Base-by-base conservation (phyloP, 2,888 invertebrate genomes). In the Acanthosepion esculentum region DNA sequence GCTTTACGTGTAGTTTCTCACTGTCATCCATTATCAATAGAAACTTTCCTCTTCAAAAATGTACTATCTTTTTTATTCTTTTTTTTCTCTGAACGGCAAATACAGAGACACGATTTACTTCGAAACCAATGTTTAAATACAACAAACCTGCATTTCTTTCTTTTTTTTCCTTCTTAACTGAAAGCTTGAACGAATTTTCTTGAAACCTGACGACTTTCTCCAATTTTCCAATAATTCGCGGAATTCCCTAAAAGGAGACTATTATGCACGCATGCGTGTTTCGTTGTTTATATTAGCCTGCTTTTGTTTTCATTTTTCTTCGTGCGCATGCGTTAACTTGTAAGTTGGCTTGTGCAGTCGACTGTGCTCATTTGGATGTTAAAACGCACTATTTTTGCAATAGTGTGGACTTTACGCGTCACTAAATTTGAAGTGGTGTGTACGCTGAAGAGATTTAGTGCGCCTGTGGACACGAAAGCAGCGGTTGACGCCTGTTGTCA, bases 231-330 rank as follows among this genome's bases (percentile, higher is more conserved):
- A 78, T 78, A 78, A 78, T 78, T 78, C 18, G 78, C 18, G 78
- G 78, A 78, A 78, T 78, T 78, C 78, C 78, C 78, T n/a, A 78
- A 33, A 78, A 78, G 78, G 78, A 78, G 78, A 78, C 78, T 15
- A 78, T 18, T 78, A n/a, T 78, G 78, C 78, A 78, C 78, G 78
- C 78, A 78, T 78, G n/a, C 78, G 78, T 78, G 78, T 78, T 78
- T 78, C 12, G n/a, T 5, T 78, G 78, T 78, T 78, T 78, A 23
- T 78, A 78, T 78, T 78, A 33, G 78, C 12, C n/a, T n/a, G n/a
- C 78, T n/a, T 78, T 78, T 78, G 33, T 78, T 78, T 78, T 78
- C 15, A 78, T 59, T 59, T 59, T 59, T 23, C 59, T 59, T 23
- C 20, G 78, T 78, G 78, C 78, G 78, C 78, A 78, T 78, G 78